Evolutionary conservation across 2,888 invertebrate species (phyloP).

Genomic region (Drosophila quinaria): DNA sequence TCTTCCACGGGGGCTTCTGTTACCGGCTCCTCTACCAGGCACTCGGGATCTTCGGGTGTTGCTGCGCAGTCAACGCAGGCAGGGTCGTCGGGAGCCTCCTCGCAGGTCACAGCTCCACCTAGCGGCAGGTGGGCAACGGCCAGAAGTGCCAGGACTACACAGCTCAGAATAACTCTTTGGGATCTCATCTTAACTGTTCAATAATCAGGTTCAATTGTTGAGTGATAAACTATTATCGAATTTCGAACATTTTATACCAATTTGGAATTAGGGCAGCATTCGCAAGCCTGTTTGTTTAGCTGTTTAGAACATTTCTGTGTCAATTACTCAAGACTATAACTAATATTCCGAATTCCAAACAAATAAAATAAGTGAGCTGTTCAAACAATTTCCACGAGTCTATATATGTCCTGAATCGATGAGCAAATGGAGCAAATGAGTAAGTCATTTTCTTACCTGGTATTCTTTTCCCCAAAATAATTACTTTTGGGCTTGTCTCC

Average conservation of each 20-base stretch:
- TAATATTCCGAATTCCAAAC: neutral
- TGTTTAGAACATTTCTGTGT: neutral
- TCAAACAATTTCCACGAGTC: neutral
- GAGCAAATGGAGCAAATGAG: neutral
- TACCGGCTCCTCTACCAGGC: neutral
- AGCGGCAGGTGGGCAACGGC: conserved; percentile 11
- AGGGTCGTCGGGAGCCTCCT: neutral
- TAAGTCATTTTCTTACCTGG: neutral
- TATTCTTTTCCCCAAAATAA: neutral
- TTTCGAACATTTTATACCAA: neutral
- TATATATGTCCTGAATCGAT: neutral
- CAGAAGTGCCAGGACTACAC: neutral
- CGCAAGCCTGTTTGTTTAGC: neutral
- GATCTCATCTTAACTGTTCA: neutral
- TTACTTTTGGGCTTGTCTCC: no score
- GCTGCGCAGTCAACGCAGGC: neutral
- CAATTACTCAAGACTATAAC: neutral
- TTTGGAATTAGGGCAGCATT: neutral
- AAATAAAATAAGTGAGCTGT: conserved; percentile 2
- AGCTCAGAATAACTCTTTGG: neutral
- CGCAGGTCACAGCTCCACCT: conserved; percentile 16
- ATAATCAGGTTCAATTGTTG: neutral
- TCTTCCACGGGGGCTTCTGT: neutral
- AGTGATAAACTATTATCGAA: conserved; percentile 1
- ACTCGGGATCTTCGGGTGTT: neutral